These are phyloP conservation scores for Leptinotarsa rubiginosa DNA, from an alignment of 2,888 invertebrate species.

Conservation along the genomic window DNA sequence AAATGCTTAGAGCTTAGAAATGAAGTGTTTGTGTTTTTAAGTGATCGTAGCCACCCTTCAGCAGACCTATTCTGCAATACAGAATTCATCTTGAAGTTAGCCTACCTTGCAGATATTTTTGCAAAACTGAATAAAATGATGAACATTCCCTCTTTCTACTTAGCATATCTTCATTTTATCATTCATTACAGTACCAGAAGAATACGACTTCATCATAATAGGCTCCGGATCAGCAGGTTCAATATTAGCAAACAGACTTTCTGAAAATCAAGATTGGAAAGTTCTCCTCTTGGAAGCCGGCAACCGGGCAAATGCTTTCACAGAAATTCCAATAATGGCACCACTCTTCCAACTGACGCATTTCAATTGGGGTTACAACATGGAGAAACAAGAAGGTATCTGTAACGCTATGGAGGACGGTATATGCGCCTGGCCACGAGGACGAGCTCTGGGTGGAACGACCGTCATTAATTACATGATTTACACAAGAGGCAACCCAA, in stretches of 20 bases:
- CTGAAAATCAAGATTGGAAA: conserved; percentile 64
- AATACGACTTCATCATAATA: conserved; percentile 67
- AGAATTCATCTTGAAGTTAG: too few relatives aligned
- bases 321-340: conserved; percentile 58
- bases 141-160: too few relatives aligned
- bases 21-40: too few relatives aligned
- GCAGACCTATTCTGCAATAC: too few relatives aligned
- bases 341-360: conserved; percentile 62
- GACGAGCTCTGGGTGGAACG: conserved; percentile 71
- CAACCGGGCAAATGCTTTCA: conserved; percentile 62
- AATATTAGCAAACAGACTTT: conserved; percentile 67
- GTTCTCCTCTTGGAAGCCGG: conserved; percentile 59
- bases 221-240: conserved; percentile 69
- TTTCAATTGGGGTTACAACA: conserved; percentile 65
- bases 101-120: too few relatives aligned
- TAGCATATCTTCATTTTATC: not conserved
- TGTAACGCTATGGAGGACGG: conserved; percentile 41
- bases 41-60: too few relatives aligned
- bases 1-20: too few relatives aligned
- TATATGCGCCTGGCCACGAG: conserved; percentile 66
- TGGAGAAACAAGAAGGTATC: conserved; percentile 56
- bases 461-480: conserved; percentile 66
- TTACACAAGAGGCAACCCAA: conserved; percentile 71
- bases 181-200: conserved; percentile 29
- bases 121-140: too few relatives aligned